These are phyloP conservation scores for Drosophila mojavensis DNA, from an alignment of 1,140 invertebrate genomes.

Conservation along the genomic window DNA sequence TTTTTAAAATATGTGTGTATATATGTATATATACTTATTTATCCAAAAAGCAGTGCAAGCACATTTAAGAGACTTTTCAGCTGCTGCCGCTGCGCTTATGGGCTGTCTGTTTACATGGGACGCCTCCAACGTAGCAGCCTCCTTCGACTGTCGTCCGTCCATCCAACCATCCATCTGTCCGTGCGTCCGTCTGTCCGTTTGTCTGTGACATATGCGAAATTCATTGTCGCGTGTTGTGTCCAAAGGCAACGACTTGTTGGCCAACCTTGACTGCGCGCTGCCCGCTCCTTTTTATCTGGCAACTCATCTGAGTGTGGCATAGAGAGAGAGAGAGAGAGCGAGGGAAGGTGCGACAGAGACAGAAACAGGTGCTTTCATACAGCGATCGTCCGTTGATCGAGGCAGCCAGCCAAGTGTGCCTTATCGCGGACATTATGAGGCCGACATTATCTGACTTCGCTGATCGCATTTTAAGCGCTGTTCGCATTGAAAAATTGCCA, in stretches of 20 bases:
- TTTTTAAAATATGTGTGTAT: neutral
- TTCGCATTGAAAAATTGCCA: slow-evolving; percentile 73
- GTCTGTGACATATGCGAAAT: slow-evolving; percentile 80
- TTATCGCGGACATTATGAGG: slow-evolving; percentile 54
- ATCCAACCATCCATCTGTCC: neutral
- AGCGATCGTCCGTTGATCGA: slow-evolving; percentile 1
- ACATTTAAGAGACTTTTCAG: slow-evolving; percentile 58
- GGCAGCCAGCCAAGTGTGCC: slow-evolving; percentile 27
- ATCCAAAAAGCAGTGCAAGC: slow-evolving; percentile 36
- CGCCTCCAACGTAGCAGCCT: slow-evolving; percentile 29
- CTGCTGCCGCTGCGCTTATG: slow-evolving; percentile 49
- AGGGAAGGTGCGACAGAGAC: neutral
- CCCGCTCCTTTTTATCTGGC: slow-evolving; percentile 50
- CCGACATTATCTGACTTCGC: slow-evolving; percentile 65
- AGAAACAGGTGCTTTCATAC: slow-evolving; percentile 35
- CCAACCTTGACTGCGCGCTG: slow-evolving; percentile 64
- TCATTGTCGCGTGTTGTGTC: slow-evolving; percentile 75
- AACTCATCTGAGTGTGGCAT: slow-evolving; percentile 38
- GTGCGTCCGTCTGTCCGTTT: slow-evolving; percentile 6
- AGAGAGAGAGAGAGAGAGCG: neutral
- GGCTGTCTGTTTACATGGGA: slow-evolving; percentile 65
- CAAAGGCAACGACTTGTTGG: slow-evolving; percentile 73
- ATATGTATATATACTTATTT: neutral
- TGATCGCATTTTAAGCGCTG: slow-evolving; percentile 67
- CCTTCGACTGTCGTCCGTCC: neutral